Conservation (phyloP, 2,888 invertebrate genomes). For the Venustoraphidia nigricollis region DNA sequence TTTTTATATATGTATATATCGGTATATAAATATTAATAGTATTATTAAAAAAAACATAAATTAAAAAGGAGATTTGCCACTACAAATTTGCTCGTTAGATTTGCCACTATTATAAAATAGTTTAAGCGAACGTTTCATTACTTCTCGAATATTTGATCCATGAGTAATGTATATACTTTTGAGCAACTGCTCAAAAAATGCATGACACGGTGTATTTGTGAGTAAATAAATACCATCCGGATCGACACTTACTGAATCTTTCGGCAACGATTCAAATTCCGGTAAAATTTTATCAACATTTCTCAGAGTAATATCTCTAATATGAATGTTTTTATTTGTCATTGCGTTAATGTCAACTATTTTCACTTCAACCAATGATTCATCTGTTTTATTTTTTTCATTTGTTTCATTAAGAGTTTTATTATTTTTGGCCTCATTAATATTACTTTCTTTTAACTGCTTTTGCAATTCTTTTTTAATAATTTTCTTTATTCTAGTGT, state of each 20-base stretch:
- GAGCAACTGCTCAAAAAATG: slow-evolving; percentile 26
- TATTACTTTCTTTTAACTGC: neutral
- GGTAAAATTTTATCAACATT: slow-evolving; percentile 6
- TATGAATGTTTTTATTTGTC: neutral
- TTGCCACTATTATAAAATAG: slow-evolving; percentile 20
- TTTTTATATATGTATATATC: no score
- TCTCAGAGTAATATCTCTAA: neutral
- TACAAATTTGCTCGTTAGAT: neutral
- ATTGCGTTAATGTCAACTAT: neutral
- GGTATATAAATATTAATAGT: no score
- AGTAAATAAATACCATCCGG: slow-evolving; percentile 26
- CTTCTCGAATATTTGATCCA: slow-evolving; percentile 14
- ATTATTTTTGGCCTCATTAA: neutral
- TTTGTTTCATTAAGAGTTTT: slow-evolving; percentile 1
- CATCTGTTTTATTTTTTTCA: slow-evolving; percentile 1
- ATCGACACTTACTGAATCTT: slow-evolving; percentile 22
- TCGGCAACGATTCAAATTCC: slow-evolving; percentile 17
- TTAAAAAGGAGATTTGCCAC: neutral
- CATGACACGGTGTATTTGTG: slow-evolving; percentile 27
- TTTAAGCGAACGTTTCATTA: slow-evolving; percentile 18
- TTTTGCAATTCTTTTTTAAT: no score
- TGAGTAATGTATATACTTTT: slow-evolving; percentile 15
- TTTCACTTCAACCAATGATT: slow-evolving; percentile 5
- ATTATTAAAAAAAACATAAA: no score
- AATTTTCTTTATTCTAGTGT: no score